These are phyloP conservation scores for Corythornis vintsioides DNA, from an alignment of 2,113 vertebrate species.

Conservation along the genomic window DNA sequence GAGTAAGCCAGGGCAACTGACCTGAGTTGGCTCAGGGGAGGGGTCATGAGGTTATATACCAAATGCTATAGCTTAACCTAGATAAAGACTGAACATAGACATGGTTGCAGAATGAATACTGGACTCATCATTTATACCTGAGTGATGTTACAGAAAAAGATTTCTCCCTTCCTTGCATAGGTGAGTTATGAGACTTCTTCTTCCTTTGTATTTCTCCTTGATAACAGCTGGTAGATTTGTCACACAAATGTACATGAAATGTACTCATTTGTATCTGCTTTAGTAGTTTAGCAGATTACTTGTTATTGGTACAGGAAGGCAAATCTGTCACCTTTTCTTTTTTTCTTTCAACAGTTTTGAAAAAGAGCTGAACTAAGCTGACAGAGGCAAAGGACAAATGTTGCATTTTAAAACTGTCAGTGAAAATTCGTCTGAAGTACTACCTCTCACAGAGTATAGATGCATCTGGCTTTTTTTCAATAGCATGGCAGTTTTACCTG, in stretches of 20 bases:
- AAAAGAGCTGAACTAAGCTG: background rate
- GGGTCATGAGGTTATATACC: background rate
- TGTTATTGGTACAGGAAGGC: rapidly evolving
- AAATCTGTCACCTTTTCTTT: rapidly evolving
- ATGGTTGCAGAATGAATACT: background rate
- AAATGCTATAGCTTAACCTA: background rate
- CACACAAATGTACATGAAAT: background rate
- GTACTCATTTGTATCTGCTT: background rate
- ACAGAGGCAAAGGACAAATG: background rate
- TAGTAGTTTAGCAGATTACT: background rate
- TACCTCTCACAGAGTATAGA: background rate
- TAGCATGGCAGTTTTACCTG: background rate
- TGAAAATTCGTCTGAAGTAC: background rate
- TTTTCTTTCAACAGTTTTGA: background rate
- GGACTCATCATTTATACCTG: background rate
- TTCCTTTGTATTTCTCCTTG: background rate
- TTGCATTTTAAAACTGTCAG: background rate
- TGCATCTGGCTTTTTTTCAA: background rate
- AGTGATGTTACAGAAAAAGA: background rate
- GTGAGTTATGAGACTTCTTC: background rate
- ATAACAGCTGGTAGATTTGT: background rate
- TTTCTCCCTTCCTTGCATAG: background rate
- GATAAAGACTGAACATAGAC: no score
- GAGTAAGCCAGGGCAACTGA: background rate
- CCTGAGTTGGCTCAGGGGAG: background rate